Evolutionary conservation across 2,113 vertebrate species (phyloP).

Genomic region (Columba livia): DNA sequence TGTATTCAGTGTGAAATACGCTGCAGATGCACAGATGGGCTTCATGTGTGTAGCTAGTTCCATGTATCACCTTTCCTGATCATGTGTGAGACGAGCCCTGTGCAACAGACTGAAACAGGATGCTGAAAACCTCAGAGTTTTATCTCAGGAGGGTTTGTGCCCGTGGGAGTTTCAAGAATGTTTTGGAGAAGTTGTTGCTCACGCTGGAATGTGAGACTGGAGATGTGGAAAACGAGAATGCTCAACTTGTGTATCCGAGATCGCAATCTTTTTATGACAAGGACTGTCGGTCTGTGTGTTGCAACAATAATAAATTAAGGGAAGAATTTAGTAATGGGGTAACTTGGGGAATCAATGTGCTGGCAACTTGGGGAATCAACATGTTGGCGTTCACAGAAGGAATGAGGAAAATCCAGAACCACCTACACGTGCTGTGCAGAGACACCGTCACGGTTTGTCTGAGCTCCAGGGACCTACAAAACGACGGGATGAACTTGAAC

Average conservation of each 20-base stretch:
- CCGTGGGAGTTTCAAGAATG: not conserved
- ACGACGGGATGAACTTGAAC: not conserved
- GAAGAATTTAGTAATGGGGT: not conserved
- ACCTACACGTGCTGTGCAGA: not conserved
- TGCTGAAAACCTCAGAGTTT: not conserved
- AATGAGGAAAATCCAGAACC: not conserved
- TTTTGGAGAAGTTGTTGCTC: not conserved
- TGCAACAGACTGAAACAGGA: not conserved
- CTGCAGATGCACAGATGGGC: not conserved
- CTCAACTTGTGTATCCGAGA: not conserved
- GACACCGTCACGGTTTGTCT: rapidly evolving
- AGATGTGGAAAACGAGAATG: not conserved
- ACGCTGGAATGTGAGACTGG: not conserved
- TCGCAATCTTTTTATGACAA: not conserved
- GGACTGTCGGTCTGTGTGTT: not conserved
- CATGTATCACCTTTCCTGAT: not conserved
- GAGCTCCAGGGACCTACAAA: not conserved
- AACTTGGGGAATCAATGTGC: not conserved
- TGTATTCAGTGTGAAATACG: not conserved
- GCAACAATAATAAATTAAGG: not conserved
- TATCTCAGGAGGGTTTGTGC: not conserved
- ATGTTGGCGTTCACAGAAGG: not conserved
- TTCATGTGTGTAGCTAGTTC: not conserved
- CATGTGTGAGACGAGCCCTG: not conserved
- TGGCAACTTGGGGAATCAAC: not conserved